A percentile compares a stretch with the other conserved stretches of the same genome.
Conservation (phyloP, 2,113 vertebrate genomes). For the Trematomus loennbergii region DNA sequence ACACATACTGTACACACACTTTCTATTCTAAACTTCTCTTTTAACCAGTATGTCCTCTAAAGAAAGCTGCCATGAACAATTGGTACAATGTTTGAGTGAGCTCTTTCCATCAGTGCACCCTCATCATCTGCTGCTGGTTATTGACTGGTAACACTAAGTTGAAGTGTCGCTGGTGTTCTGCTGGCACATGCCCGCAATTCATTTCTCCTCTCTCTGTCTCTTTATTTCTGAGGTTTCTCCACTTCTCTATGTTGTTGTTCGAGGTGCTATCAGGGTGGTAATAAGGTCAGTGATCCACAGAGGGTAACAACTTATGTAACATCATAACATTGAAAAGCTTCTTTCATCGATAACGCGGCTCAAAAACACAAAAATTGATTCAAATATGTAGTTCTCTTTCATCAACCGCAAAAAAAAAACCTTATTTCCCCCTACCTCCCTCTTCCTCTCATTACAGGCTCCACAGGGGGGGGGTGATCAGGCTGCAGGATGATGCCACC, state of each 20-base stretch:
- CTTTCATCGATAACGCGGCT: background rate
- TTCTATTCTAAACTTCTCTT: slow-evolving; percentile 1
- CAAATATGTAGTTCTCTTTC: no score
- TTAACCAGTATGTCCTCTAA: slow-evolving; percentile 9
- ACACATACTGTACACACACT: slow-evolving; percentile 15
- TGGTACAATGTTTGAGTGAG: background rate
- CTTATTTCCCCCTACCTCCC: background rate
- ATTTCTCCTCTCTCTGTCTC: slow-evolving; percentile 6
- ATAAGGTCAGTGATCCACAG: slow-evolving; percentile 29
- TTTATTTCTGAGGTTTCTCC: background rate
- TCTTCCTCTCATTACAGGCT: background rate
- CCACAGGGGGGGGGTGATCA: background rate
- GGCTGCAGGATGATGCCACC: slow-evolving; percentile 5
- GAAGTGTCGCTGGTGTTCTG: slow-evolving; percentile 6
- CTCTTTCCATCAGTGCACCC: slow-evolving; percentile 19
- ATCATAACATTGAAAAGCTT: no score
- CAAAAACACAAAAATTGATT: background rate
- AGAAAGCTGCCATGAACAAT: slow-evolving; percentile 17
- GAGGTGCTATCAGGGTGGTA: background rate
- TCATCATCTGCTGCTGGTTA: slow-evolving; percentile 27
- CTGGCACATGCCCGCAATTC: background rate
- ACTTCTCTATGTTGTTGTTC: background rate
- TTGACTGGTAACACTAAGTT: slow-evolving; percentile 30
- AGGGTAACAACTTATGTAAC: slow-evolving; percentile 24
- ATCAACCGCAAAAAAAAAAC: no score